phyloP scores from a whole-genome alignment of 2,888 invertebrate species.

The Eumacrocentrus americanus region DNA sequence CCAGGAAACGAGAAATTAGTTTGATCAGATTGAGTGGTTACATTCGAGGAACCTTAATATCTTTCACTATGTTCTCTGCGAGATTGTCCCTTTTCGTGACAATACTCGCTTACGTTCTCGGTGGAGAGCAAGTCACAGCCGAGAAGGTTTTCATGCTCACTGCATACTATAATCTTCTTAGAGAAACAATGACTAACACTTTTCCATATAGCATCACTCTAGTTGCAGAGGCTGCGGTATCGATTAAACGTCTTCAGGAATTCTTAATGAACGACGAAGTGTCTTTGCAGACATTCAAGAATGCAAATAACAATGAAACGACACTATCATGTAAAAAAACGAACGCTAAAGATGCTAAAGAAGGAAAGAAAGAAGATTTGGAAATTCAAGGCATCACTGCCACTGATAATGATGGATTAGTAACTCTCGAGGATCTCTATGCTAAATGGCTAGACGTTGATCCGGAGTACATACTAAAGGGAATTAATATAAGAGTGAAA shows the following conservation, averaged over 20 bases:
- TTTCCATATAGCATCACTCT: conserved; percentile 86
- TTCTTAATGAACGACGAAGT: conserved; percentile 62
- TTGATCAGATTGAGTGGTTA: conserved; percentile 77
- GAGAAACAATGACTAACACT: conserved; percentile 85
- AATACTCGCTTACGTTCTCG: conserved; percentile 68
- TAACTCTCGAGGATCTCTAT: conserved; percentile 45
- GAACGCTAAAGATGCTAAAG: conserved; percentile 25
- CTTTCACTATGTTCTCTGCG: conserved; percentile 87
- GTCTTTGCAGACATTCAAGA: conserved; percentile 2
- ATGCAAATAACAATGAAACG: neutral
- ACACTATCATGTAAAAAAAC: conserved; percentile 10
- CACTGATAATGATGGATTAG: conserved; percentile 35
- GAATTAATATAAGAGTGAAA: conserved; percentile 63
- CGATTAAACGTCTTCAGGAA: conserved; percentile 51
- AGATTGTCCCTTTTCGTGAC: conserved; percentile 87
- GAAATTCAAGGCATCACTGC: conserved; percentile 34
- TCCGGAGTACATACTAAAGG: conserved; percentile 61
- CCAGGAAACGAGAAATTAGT: conserved; percentile 75
- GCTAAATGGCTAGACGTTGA: conserved; percentile 51
- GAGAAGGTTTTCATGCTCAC: conserved; percentile 87
- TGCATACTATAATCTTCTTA: conserved; percentile 86
- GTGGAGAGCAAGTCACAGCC: conserved; percentile 76
- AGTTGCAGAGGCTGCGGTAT: conserved; percentile 80
- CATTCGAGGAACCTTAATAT: conserved; percentile 77
- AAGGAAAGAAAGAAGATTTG: conserved; percentile 43